These are phyloP conservation scores for Tetramorium bicarinatum DNA, from an alignment of 2,888 invertebrate species.

Conservation along the genomic window DNA sequence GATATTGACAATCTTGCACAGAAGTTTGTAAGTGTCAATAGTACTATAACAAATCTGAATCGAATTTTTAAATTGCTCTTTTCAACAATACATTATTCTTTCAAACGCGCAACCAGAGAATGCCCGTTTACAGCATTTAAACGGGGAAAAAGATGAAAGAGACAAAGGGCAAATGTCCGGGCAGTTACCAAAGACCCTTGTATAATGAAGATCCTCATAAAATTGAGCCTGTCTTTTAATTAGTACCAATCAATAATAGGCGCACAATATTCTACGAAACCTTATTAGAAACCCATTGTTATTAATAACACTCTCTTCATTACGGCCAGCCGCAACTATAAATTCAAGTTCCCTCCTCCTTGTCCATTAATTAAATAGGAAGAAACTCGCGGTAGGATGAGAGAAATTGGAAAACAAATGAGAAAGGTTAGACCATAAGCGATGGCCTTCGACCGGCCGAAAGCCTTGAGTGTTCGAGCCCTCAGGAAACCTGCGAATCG, in stretches of 20 bases:
- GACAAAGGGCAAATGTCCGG: background rate
- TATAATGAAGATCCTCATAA: background rate
- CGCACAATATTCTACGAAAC: background rate
- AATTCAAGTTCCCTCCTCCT: slow-evolving; percentile 13
- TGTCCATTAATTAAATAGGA: slow-evolving; percentile 38
- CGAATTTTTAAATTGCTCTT: background rate
- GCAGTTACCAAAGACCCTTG: background rate
- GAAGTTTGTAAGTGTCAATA: background rate
- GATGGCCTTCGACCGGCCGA: slow-evolving; percentile 34
- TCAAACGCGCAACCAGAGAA: background rate
- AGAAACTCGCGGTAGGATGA: slow-evolving; percentile 30
- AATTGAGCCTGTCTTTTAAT: slow-evolving; percentile 10
- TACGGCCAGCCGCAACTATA: slow-evolving; percentile 22
- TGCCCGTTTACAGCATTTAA: background rate
- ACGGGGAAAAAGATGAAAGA: background rate
- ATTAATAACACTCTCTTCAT: slow-evolving; percentile 34
- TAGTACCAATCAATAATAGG: slow-evolving; percentile 3
- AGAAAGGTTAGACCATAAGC: slow-evolving; percentile 47
- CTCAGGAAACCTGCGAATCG: slow-evolving; percentile 29
- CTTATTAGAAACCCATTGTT: slow-evolving; percentile 23
- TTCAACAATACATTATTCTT: background rate
- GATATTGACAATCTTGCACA: background rate
- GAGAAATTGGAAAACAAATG: slow-evolving; percentile 50
- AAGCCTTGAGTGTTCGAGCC: slow-evolving; percentile 27
- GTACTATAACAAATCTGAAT: background rate